Base-by-base conservation (phyloP, 2,888 invertebrate species). In the Drosophila infuscata region DNA sequence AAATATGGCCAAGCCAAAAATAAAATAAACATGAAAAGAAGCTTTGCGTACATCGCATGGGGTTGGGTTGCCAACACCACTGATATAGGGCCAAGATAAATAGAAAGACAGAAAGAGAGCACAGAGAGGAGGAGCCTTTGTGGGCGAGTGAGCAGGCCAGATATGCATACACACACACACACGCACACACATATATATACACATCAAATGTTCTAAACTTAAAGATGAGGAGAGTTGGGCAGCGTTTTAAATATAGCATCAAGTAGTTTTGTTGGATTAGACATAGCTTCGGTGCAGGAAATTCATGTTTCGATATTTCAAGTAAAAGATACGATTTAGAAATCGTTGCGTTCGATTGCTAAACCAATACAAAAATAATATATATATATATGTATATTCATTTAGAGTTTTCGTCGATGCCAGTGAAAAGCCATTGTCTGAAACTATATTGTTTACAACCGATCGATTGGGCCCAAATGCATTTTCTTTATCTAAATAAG, bases 1-100 rank as follows among this genome's bases (percentile, higher is more conserved):
- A 83, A 83, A 74, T 67, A 67, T 83, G 88, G 72, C 62, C 58
- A 59, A 70, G 67, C 70, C 83, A 83, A 70, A 82, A 87, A 83
- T 83, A 86, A 71, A 74, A 58, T 52, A 35, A 36, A 36, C 36
- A 46, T 25, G 20, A 46, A 52, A 69, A 57, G 71, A 72, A 72
- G 70, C 81, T 80, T 78, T 76, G 81, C 56, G 58, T 62, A 70
- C 76, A 68, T 60, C 51, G 48, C 81, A 78, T 70, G 76, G 76
- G 76, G 67, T 49, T 77, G 57, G 76, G 64, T 49, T 77, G 57
- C 52, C 60, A 29, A 73, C 11, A 53, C 54, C n/a, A 70, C 51
- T 46, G 48, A 54, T 67, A 33, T 67, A 56, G 75, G 73, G 48
- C 69, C 53, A 63, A 70, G 29, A 69, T 57, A 59, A 48, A 46